Percentiles rank a stretch among this genome's conserved stretches.
Conservation (phyloP, 1,140 invertebrate species). For the Drosophila jambulina region DNA sequence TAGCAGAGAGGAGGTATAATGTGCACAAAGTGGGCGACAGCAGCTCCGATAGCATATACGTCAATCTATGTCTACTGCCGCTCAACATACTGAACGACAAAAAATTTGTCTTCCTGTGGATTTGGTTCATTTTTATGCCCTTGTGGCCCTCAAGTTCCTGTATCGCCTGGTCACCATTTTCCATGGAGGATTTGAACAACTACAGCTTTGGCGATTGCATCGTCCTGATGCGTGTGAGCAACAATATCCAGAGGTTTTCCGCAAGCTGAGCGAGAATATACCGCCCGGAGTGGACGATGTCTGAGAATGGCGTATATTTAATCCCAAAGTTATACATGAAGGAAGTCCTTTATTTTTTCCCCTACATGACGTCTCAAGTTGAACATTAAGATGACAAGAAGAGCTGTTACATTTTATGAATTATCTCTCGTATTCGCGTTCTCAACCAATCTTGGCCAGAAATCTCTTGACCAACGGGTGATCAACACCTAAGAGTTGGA, state of each 20-base stretch:
- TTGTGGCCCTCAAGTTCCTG: slow-evolving; percentile 88
- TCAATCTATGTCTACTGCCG: slow-evolving; percentile 90
- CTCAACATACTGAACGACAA: slow-evolving; percentile 93
- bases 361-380: not conserved
- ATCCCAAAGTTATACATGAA: slow-evolving; percentile 21
- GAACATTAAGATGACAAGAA: slow-evolving; percentile 12
- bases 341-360: not conserved
- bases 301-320: slow-evolving; percentile 7
- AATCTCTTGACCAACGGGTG: too few species aligned
- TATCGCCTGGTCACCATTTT: slow-evolving; percentile 85
- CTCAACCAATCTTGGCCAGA: too few species aligned
- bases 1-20: too few species aligned
- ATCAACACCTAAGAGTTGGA: too few species aligned
- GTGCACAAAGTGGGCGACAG: slow-evolving; percentile 88
- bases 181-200: slow-evolving; percentile 55
- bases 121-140: slow-evolving; percentile 90
- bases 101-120: slow-evolving; percentile 92
- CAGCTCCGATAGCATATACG: slow-evolving; percentile 87
- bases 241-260: slow-evolving; percentile 88
- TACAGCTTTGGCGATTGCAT: slow-evolving; percentile 89
- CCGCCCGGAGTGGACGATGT: slow-evolving; percentile 23
- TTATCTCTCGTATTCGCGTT: not conserved
- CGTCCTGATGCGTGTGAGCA: slow-evolving; percentile 88
- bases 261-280: slow-evolving; percentile 83
- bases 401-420: slow-evolving; percentile 7